phyloP scores from a whole-genome alignment of 1,140 invertebrate genomes.

The Aphelinus atriplicis region DNA sequence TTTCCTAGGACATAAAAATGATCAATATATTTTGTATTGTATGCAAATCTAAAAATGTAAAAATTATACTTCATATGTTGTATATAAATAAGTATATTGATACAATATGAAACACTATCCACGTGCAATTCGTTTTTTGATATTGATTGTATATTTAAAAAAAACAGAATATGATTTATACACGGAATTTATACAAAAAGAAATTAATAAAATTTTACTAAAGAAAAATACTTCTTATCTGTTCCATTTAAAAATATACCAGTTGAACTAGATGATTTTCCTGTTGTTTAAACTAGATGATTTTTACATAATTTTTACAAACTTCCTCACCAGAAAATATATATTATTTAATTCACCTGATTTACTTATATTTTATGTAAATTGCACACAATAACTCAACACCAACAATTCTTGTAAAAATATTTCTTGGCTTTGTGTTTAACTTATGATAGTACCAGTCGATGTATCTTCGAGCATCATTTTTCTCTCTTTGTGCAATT shows the following conservation, averaged over 20 bases:
- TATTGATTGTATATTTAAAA: conserved; percentile 17
- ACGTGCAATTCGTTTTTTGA: conserved; percentile 19
- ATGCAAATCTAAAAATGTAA: conserved; percentile 1
- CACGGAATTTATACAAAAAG: conserved; percentile 27
- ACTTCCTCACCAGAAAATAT: conserved; percentile 39
- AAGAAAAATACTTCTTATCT: conserved; percentile 3
- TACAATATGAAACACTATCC: conserved; percentile 26
- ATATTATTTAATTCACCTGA: conserved; percentile 36
- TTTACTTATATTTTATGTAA: conserved; percentile 39
- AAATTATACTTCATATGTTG: conserved; percentile 34
- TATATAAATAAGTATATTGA: conserved; percentile 35
- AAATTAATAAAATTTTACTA: conserved; percentile 28
- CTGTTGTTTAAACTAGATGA: background rate
- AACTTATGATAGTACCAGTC: conserved; percentile 11
- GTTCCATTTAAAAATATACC: conserved; percentile 27
- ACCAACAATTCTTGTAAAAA: conserved; percentile 26
- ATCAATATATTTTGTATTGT: background rate
- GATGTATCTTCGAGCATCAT: conserved; percentile 41
- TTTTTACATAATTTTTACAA: conserved; percentile 9
- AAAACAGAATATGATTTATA: conserved; percentile 22
- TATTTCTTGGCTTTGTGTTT: conserved; percentile 19
- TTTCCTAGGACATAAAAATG: too few species aligned
- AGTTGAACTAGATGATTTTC: conserved; percentile 18
- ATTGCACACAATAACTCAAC: conserved; percentile 14
- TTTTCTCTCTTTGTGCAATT: conserved; percentile 52